Conservation (phyloP, 2,888 invertebrate species). For the Bembecia ichneumoniformis region DNA sequence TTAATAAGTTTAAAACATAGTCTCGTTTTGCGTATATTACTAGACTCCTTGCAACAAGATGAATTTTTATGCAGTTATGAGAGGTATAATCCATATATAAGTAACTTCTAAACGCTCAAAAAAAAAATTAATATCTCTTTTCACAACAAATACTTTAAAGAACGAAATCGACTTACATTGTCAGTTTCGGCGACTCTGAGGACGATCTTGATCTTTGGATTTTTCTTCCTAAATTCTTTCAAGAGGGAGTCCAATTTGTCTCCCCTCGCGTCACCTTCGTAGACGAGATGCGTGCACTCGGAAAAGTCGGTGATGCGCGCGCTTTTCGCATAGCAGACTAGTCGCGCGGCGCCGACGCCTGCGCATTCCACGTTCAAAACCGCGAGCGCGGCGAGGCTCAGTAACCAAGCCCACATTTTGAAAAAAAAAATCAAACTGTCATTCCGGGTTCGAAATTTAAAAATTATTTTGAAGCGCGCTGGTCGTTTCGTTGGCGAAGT, state of each 20-base stretch:
- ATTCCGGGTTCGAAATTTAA: constrained; percentile 36
- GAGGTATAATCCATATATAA: too few relatives aligned
- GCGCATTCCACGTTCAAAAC: constrained; percentile 35
- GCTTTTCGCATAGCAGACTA: constrained; percentile 59
- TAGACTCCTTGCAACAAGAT: too few relatives aligned
- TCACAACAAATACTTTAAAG: background rate
- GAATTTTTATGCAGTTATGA: too few relatives aligned
- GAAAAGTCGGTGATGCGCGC: constrained; percentile 37
- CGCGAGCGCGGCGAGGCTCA: constrained; percentile 39
- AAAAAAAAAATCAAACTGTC: constrained; percentile 35
- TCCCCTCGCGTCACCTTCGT: constrained; percentile 55
- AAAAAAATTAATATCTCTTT: too few relatives aligned
- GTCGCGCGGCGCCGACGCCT: constrained; percentile 61
- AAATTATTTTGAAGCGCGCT: constrained; percentile 41
- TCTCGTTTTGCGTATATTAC: too few relatives aligned
- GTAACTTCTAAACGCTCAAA: too few relatives aligned
- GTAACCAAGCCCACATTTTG: constrained; percentile 52
- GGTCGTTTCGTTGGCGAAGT: constrained; percentile 47
- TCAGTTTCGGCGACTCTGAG: constrained; percentile 69
- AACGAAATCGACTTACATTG: constrained; percentile 54
- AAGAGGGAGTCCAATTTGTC: constrained; percentile 51
- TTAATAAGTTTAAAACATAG: too few relatives aligned
- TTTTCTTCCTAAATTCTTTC: constrained; percentile 62
- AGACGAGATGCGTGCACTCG: constrained; percentile 68
- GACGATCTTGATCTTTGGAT: constrained; percentile 67